Percentiles rank a stretch among this genome's conserved stretches.
Evolutionary conservation across 2,797 vertebrate genomes (phyloP).

Genomic region (Meda fulgida): DNA sequence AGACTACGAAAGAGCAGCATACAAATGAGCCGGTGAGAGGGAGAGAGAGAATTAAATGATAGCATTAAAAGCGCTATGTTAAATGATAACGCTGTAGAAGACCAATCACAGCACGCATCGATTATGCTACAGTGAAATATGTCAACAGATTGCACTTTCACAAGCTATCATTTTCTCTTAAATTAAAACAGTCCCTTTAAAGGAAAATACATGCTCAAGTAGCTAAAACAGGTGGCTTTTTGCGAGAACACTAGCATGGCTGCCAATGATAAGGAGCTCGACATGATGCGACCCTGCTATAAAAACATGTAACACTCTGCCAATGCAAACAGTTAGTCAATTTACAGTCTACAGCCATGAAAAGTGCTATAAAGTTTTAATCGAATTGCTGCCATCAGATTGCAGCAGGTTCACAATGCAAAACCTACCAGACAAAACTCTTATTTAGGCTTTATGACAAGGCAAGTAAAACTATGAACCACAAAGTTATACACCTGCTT

Average conservation of each 20-base stretch:
- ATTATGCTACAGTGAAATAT: conserved; percentile 70
- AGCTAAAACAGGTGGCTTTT: conserved; percentile 82
- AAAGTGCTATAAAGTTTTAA: conserved; percentile 49
- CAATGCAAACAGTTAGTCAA: conserved; percentile 88
- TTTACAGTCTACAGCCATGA: conserved; percentile 76
- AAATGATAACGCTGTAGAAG: conserved; percentile 77
- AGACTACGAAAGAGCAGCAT: conserved; percentile 82
- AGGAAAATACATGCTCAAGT: conserved; percentile 43
- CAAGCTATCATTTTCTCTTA: conserved; percentile 61
- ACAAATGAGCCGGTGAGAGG: conserved; percentile 80
- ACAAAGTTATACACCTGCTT: background rate
- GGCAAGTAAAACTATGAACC: conserved; percentile 45
- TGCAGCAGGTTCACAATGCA: conserved; percentile 41
- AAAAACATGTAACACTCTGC: conserved; percentile 91
- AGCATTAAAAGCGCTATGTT: conserved; percentile 68
- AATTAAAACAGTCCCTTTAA: conserved; percentile 51
- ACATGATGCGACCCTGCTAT: conserved; percentile 93
- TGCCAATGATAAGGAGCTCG: conserved; percentile 89
- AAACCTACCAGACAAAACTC: conserved; percentile 43
- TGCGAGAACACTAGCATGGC: conserved; percentile 88
- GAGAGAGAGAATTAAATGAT: conserved; percentile 67
- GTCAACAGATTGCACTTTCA: conserved; percentile 70
- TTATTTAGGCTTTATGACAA: conserved; percentile 44
- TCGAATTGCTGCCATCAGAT: conserved; percentile 55
- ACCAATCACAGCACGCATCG: conserved; percentile 68